Evolutionary conservation across 2,888 invertebrate genomes (phyloP), one percentile per base, ranked within the genome.

Genomic region (Trichogramma evanescens): DNA sequence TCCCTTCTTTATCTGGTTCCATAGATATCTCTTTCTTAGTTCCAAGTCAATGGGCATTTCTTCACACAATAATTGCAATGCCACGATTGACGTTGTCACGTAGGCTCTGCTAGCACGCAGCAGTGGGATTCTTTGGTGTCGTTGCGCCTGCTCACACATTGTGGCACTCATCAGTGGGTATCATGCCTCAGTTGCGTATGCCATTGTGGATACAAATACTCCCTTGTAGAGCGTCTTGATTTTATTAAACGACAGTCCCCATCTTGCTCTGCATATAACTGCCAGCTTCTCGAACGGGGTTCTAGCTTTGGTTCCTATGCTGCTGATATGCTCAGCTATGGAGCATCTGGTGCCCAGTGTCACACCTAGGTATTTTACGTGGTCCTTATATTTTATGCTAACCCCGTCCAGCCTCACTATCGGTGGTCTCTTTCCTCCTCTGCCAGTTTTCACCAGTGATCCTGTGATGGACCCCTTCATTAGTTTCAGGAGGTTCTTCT

Each of bases 1-100:
- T 39, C 44, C 50, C 26, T n/a, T 61, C 58, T n/a, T 38, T n/a
- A 2, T 48, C 44, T 40, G 39, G 49, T 50, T 6, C 26, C 6
- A 50, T 26, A 5, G 41, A 50, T 13, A 50, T 13, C 61, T 40
- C 57, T 45, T n/a, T 55, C 52, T 6, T 41, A 42, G 43, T 52
- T 65, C 66, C 2, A 67, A 46, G 40, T 65, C 65, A 64, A 66
- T 64, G n/a, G 64, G 65, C 1, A 65, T 26, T 3, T 6, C 55
- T 1, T 65, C 66, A 45, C 54, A 44, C 8, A 66, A 48, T 0
- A 65, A 62, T 42, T 67, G 65, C 66, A 67, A 59, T 8, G 65
- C 65, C 40, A 50, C 61, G 8, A 59, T 62, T 3, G 63, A 63
- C 1, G 61, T 59, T 1, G 64, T 65, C 54, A 13, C 13, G 13